Percentiles rank a stretch among this genome's conserved stretches.
phyloP scores from a whole-genome alignment of 64 coral and sea anemone genomes.

The Porites australiensis region DNA sequence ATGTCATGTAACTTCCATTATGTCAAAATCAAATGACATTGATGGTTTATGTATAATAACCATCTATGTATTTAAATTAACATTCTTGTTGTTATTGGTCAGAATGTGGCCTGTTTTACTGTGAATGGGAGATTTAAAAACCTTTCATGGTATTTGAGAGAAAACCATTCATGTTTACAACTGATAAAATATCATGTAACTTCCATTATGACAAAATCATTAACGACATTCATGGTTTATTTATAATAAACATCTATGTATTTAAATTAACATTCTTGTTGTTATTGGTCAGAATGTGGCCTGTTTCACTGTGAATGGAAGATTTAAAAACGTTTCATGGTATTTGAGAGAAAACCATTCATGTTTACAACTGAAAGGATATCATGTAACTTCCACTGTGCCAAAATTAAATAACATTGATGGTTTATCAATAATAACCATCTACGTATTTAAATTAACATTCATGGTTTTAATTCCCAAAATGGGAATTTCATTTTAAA shows the following conservation, averaged over 20 bases:
- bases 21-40: constrained; percentile 14
- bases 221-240: constrained; percentile 11
- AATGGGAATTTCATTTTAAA: constrained; percentile 8
- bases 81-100: neutral
- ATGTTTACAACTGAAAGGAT: constrained; percentile 4
- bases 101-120: constrained; percentile 13
- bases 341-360: neutral
- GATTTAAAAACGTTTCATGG: constrained; percentile 12
- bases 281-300: neutral
- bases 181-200: neutral
- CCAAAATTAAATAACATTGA: constrained; percentile 13
- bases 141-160: constrained; percentile 1
- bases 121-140: constrained; percentile 14
- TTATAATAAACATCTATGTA: neutral
- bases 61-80: constrained; percentile 15
- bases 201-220: constrained; percentile 3
- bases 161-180: constrained; percentile 15
- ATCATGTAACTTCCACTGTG: constrained; percentile 5
- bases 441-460: constrained; percentile 18
- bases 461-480: constrained; percentile 18
- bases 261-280: constrained; percentile 19
- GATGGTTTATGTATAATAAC: constrained; percentile 2
- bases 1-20: neutral
- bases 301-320: constrained; percentile 9
- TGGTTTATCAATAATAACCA: constrained; percentile 13